A percentile compares a stretch with the other conserved stretches of the same genome.
Conservation (phyloP, 2,797 vertebrate species). For the Chiroxiphia lanceolata region DNA sequence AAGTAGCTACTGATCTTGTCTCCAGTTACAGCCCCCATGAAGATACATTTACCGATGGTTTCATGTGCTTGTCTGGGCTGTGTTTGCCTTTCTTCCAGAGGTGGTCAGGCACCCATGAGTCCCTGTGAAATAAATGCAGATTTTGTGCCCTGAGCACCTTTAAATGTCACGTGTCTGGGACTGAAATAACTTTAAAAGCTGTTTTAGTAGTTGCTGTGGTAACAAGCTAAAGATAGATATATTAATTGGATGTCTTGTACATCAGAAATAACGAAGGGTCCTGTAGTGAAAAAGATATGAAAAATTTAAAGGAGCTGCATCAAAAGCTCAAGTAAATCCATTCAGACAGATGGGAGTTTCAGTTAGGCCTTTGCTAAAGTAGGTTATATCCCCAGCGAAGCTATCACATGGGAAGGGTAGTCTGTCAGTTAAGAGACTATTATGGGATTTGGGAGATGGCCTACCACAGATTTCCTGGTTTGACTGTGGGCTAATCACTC, state of each 20-base stretch:
- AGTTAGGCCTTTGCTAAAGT: not conserved
- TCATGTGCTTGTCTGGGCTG: not conserved
- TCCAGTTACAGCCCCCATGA: not conserved
- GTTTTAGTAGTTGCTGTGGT: conserved; percentile 5
- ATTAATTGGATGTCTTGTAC: not conserved
- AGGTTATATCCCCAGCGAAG: not conserved
- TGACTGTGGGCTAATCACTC: not conserved
- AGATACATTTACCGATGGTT: not conserved
- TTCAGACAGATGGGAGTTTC: not conserved
- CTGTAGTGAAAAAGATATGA: not conserved
- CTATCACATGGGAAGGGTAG: not conserved
- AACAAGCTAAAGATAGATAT: not conserved
- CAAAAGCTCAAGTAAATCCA: not conserved
- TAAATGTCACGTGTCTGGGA: not conserved
- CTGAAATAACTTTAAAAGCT: not conserved
- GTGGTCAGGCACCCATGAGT: not conserved
- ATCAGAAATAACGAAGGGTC: not conserved
- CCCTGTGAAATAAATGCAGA: not conserved
- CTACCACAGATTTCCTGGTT: not conserved
- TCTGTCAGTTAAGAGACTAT: not conserved
- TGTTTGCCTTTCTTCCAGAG: not conserved
- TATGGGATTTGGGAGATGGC: fast-evolving
- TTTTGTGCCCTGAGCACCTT: not conserved
- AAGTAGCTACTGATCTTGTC: not conserved
- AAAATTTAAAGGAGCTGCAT: not conserved